A percentile compares a stretch with the other conserved stretches of the same genome.
These are phyloP conservation scores for Aleiodes sp. DNA, from an alignment of 1,140 invertebrate species.

Conservation along the genomic window DNA sequence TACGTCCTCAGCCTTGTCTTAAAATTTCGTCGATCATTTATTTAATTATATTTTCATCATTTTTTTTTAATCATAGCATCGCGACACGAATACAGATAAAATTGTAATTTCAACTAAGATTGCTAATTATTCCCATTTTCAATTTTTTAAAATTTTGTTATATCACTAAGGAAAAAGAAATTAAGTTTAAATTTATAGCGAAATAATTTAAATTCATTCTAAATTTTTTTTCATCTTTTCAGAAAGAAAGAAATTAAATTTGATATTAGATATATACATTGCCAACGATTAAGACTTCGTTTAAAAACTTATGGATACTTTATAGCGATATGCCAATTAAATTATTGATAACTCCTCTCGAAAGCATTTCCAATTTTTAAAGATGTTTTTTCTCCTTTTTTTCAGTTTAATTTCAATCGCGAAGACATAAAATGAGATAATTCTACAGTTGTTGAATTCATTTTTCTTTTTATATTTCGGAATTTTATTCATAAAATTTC, in stretches of 20 bases:
- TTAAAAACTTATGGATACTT: neutral
- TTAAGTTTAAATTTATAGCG: too few relatives aligned
- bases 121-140: neutral
- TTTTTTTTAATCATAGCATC: neutral
- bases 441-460: too few relatives aligned
- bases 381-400: too few relatives aligned
- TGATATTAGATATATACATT: neutral
- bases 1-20: slow-evolving; percentile 59
- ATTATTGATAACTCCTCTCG: slow-evolving; percentile 8
- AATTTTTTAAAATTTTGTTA: too few relatives aligned
- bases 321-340: slow-evolving; percentile 29
- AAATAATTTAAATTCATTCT: too few relatives aligned
- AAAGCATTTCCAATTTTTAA: neutral
- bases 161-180: too few relatives aligned
- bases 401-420: too few relatives aligned
- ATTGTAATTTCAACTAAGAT: neutral
- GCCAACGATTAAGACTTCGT: neutral
- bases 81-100: neutral
- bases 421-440: too few relatives aligned
- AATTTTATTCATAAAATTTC: too few relatives aligned
- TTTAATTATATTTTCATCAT: slow-evolving; percentile 33
- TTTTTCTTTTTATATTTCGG: too few relatives aligned
- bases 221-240: too few relatives aligned
- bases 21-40: slow-evolving; percentile 56
- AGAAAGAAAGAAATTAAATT: too few relatives aligned